phyloP scores from a whole-genome alignment of 2,888 invertebrate genomes.

The Dynastes grantii region DNA sequence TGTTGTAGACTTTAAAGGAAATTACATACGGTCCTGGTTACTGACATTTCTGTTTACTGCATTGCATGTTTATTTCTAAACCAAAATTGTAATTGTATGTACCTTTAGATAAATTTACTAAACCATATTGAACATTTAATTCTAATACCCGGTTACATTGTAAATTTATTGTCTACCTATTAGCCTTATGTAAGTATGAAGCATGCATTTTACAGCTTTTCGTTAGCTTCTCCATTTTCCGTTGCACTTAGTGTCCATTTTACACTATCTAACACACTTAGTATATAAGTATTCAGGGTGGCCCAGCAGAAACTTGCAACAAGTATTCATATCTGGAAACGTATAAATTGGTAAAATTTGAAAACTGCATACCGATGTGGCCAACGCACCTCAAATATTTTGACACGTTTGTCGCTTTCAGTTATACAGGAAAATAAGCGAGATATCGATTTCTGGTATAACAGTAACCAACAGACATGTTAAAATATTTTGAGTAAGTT shows the following conservation, averaged over 20 bases:
- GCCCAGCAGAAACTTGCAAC: too few species aligned
- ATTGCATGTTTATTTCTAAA: conserved; percentile 25
- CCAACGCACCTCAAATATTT: too few species aligned
- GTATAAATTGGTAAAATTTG: too few species aligned
- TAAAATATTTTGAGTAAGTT: too few species aligned
- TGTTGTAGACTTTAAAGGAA: conserved; percentile 11
- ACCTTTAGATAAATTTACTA: background rate
- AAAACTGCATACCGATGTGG: too few species aligned
- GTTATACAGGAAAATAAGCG: too few species aligned
- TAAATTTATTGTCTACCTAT: background rate
- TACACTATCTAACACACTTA: background rate
- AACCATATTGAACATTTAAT: background rate
- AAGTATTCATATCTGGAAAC: too few species aligned
- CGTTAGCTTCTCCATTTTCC: conserved; percentile 15
- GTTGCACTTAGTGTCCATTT: conserved; percentile 35
- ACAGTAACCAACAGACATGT: too few species aligned
- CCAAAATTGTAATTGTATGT: conserved; percentile 7
- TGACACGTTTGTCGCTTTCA: too few species aligned
- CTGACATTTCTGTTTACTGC: background rate
- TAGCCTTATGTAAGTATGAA: conserved; percentile 5
- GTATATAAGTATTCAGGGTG: too few species aligned
- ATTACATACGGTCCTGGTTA: background rate
- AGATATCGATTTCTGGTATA: too few species aligned
- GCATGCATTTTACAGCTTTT: background rate
- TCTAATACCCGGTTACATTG: background rate